A percentile compares a stretch with the other conserved stretches of the same genome.
Conservation (phyloP, 2,888 invertebrate species). For the Pristionchus mayeri region DNA sequence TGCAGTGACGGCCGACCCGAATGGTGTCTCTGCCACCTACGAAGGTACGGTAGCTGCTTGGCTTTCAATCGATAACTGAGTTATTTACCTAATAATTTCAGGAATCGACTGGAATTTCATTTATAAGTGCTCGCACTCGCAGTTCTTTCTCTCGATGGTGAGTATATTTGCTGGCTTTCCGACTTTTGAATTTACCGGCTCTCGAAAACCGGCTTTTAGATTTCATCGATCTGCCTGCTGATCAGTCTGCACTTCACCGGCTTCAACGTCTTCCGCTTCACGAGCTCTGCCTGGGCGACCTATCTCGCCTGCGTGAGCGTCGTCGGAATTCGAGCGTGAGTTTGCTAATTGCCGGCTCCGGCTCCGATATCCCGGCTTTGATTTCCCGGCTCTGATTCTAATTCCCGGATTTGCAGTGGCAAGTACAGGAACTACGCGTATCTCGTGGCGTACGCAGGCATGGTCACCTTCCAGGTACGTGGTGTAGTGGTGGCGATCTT, state of each 20-base stretch:
- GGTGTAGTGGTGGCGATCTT: background rate
- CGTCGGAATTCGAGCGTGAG: constrained; percentile 50
- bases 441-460: constrained; percentile 52
- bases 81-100: background rate
- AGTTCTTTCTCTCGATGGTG: constrained; percentile 49
- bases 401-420: constrained; percentile 41
- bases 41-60: constrained; percentile 13
- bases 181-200: background rate
- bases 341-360: background rate
- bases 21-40: constrained; percentile 23
- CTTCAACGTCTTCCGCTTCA: constrained; percentile 53
- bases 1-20: too few relatives aligned
- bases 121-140: constrained; percentile 25
- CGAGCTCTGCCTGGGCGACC: constrained; percentile 36
- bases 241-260: constrained; percentile 48
- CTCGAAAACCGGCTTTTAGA: background rate
- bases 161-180: background rate
- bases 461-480: constrained; percentile 52
- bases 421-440: constrained; percentile 49
- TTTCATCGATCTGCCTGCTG: constrained; percentile 49
- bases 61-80: background rate
- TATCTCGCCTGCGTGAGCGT: constrained; percentile 54
- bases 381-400: background rate
- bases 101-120: constrained; percentile 51
- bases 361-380: background rate